phyloP scores from a whole-genome alignment of 2,797 vertebrate species.

The Philypnodon macrostomus region DNA sequence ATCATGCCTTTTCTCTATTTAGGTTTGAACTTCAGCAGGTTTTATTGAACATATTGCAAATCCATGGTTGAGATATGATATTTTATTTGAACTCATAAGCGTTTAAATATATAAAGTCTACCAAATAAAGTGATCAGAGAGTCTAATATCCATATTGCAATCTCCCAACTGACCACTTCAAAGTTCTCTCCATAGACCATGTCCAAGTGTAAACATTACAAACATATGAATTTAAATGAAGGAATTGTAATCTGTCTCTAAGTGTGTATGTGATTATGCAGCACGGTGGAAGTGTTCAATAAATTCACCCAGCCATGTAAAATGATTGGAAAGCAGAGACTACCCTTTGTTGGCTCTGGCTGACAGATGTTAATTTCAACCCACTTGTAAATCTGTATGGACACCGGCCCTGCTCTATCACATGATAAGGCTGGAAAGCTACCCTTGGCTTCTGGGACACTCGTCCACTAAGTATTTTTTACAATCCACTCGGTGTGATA shows the following conservation, averaged over 20 bases:
- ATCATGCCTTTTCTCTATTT: too few species aligned
- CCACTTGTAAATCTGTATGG: conserved; percentile 32
- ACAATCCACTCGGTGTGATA: conserved; percentile 3
- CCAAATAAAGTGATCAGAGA: too few species aligned
- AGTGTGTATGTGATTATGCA: conserved; percentile 1
- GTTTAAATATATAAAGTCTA: too few species aligned
- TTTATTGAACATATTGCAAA: too few species aligned
- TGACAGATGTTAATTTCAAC: conserved; percentile 37
- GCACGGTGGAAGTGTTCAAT: conserved; percentile 15
- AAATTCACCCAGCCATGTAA: conserved; percentile 17
- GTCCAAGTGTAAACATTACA: too few species aligned
- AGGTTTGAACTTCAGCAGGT: too few species aligned
- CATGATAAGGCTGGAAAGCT: conserved; percentile 19
- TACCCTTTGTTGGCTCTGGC: conserved; percentile 28
- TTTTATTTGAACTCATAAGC: too few species aligned
- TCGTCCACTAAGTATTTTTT: conserved; percentile 7
- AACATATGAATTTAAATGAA: not conserved
- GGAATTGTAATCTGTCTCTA: not conserved
- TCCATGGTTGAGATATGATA: too few species aligned
- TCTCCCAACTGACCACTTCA: too few species aligned
- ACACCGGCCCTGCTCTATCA: conserved; percentile 25
- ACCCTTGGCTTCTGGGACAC: conserved; percentile 15
- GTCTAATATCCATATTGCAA: too few species aligned
- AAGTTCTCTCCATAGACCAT: too few species aligned
- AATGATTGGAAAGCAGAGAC: conserved; percentile 26